Percentiles rank a stretch among this genome's conserved stretches.
These are phyloP conservation scores for Campoplex nolae DNA, from an alignment of 2,888 invertebrate genomes.

Conservation along the genomic window DNA sequence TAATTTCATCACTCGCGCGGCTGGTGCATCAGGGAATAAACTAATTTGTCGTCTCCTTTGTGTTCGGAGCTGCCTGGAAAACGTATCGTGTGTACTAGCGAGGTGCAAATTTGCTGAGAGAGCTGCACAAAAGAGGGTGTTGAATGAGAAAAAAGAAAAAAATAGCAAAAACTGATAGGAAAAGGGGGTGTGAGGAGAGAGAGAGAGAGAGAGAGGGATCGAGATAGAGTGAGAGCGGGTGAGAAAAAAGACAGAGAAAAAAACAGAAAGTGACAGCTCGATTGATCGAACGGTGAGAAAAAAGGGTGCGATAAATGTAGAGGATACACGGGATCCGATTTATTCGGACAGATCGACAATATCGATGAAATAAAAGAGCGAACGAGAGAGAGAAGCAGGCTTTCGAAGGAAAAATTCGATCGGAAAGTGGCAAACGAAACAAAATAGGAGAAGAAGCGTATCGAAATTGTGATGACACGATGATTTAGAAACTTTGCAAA, in stretches of 20 bases:
- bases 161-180: not conserved
- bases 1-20: conserved; percentile 72
- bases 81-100: conserved; percentile 15
- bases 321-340: not conserved
- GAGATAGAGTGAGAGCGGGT: not conserved
- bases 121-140: not conserved
- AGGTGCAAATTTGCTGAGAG: conserved; percentile 29
- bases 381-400: not conserved
- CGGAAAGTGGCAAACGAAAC: not conserved
- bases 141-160: conserved; percentile 3
- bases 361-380: not conserved
- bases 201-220: no score
- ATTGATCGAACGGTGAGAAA: conserved; percentile 12
- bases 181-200: not conserved
- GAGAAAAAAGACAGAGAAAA: no score
- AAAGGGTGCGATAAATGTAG: not conserved
- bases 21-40: conserved; percentile 73
- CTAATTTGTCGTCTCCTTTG: conserved; percentile 72
- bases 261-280: not conserved
- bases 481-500: conserved; percentile 2
- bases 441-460: not conserved
- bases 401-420: not conserved
- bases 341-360: conserved; percentile 7
- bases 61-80: conserved; percentile 49
- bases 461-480: conserved; percentile 23